Base-by-base conservation (phyloP, 1,140 invertebrate genomes). In the Muscidifurax raptorellus region DNA sequence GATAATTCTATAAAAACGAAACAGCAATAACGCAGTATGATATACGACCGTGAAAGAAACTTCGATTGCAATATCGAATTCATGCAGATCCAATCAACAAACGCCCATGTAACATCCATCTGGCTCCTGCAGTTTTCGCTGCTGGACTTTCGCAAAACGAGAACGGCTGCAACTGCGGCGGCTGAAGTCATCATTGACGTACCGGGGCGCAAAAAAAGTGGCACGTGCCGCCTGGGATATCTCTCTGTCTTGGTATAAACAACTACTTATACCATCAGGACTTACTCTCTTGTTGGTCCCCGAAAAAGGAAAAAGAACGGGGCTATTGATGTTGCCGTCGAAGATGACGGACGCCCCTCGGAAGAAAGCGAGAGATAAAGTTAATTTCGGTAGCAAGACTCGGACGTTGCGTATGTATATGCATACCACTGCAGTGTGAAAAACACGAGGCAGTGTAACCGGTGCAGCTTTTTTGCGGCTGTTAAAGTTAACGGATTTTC, bases 341-440 rank as follows among this genome's bases (percentile, higher is more conserved):
- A 27, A 28, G 2, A 32, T 72, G 52, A 76, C 10, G 30, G 40
- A 71, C 67, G 40, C 40, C 66, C 5, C 22, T 52, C 71, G n/a
- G 72, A 78, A 67, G 59, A 77, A 78, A 83, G 64, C 75, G 22
- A 71, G 75, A 71, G 82, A 83, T 83, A 72, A 78, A n/a, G 25
- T 47, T 77, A 77, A 77, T 83, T 83, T 83, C 32, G 82, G 75
- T 76, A 82, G 72, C 44, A 27, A 30, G 10, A 0, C 10, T n/a
- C 52, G 15, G 27, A n/a, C 25, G 36, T 15, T 40, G 28, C 80
- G 71, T 18, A 74, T 10, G 13, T 32, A 4, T 74, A 12, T 40
- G 15, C 44, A 18, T 22, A n/a, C 36, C 36, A 18, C 72, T 1
- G 10, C 28, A 36, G 12, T 22, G 25, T 28, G 18, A 72, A 81